Base-by-base conservation (phyloP, 2,888 invertebrate genomes). In the Harpalus rufipes region DNA sequence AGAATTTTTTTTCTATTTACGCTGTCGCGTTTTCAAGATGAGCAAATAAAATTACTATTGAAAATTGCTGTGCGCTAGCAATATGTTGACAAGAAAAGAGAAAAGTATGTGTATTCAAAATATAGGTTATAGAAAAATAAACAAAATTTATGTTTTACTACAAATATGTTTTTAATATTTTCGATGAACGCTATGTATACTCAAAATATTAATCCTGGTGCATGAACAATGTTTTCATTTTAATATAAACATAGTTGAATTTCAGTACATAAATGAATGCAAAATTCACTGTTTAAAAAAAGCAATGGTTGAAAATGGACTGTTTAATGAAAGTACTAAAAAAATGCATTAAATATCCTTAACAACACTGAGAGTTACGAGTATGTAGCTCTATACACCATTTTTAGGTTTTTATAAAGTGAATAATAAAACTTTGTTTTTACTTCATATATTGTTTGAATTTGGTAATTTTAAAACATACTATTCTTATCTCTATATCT, bases 41-140 rank as follows among this genome's bases (percentile, higher is more conserved):
- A 18, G 63, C 68, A 68, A 68, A 68, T 68, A 68, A 39, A 39
- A 68, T 68, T 68, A 68, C 14, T 32, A 10, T 68, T 68, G n/a
- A 32, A 68, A 63, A 68, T 68, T n/a, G 10, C 18, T 21, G 8
- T 63, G 21, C 16, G 25, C 59, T 25, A 68, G 39, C 68, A 14
- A 63, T 63, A 16, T 59, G 18, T 18, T 59, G 63, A 63, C 25
- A 51, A 51, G 2, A 51, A 51, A 51, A 51, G 2, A 44, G 10
- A 51, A 12, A 3, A 21, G 3, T 21, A 21, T 12, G 12, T 12
- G 0, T 51, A 51, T 51, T 51, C 0, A 51, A 51, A 51, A 51
- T 51, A 5, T 32, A 32, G 32, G 32, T 32, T 5, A 32, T 32
- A 32, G 25, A 25, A 25, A 25, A 32, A 51, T 10, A 51, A 51